These are phyloP conservation scores for Ylistrum balloti DNA, from an alignment of 1,140 invertebrate species.

Conservation along the genomic window DNA sequence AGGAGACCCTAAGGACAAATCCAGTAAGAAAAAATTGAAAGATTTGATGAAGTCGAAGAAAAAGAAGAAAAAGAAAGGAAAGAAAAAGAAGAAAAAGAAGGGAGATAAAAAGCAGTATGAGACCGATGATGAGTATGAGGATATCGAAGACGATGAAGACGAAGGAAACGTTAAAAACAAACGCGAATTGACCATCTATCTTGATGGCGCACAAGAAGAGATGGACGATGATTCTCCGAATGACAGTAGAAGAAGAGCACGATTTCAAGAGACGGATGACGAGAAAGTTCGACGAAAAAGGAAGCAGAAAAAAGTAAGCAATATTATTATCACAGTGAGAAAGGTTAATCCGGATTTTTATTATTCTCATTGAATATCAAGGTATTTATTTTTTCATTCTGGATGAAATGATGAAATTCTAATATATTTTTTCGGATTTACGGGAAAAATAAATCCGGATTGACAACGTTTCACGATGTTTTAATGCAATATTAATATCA, in stretches of 20 bases:
- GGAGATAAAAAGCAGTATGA: constrained; percentile 46
- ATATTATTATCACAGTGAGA: background rate
- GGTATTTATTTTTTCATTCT: too few species aligned
- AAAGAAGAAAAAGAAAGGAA: constrained; percentile 37
- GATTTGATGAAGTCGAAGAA: constrained; percentile 56
- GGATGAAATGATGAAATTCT: too few species aligned
- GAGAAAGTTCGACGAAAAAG: constrained; percentile 45
- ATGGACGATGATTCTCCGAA: background rate
- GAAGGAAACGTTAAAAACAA: background rate
- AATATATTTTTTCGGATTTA: too few species aligned
- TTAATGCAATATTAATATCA: too few species aligned
- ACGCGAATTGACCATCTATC: constrained; percentile 28
- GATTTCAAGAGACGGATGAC: constrained; percentile 45
- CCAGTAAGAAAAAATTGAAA: constrained; percentile 50
- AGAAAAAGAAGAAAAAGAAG: constrained; percentile 44
- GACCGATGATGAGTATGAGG: constrained; percentile 42
- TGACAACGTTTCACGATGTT: too few species aligned
- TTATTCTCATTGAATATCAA: too few species aligned
- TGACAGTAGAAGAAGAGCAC: background rate
- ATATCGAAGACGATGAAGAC: constrained; percentile 13
- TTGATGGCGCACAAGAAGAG: constrained; percentile 6
- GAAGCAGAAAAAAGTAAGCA: constrained; percentile 48
- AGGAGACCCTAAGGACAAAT: constrained; percentile 36
- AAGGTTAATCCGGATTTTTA: background rate
- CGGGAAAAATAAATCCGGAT: too few species aligned